phyloP scores from a whole-genome alignment of 1,140 invertebrate species.

The Oscheius sp. region DNA sequence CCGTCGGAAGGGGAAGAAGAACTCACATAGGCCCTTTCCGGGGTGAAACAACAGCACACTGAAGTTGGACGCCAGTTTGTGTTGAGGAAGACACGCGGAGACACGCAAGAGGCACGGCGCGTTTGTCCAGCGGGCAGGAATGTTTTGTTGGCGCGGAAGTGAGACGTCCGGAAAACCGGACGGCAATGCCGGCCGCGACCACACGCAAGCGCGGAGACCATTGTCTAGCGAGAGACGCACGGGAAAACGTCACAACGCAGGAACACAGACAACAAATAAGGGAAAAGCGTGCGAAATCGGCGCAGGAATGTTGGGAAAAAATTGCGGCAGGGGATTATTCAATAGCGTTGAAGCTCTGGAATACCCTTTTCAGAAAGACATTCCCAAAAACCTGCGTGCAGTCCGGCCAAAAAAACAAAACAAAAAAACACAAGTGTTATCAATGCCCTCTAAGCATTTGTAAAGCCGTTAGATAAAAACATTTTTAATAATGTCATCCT shows the following conservation, averaged over 20 bases:
- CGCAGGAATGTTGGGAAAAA: too few species aligned
- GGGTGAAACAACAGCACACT: conserved; percentile 33
- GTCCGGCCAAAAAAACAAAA: too few species aligned
- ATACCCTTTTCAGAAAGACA: too few species aligned
- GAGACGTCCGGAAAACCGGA: conserved; percentile 10
- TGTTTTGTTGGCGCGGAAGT: conserved; percentile 5
- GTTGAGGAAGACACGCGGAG: not conserved
- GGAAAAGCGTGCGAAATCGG: not conserved
- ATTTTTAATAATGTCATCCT: too few species aligned
- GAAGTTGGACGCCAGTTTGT: conserved; percentile 24
- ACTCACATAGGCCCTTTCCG: conserved; percentile 32
- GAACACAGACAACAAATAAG: not conserved
- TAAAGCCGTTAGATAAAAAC: too few species aligned
- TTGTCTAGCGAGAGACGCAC: conserved; percentile 1
- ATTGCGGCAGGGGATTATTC: too few species aligned
- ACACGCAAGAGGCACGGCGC: not conserved
- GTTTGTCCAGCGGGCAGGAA: conserved; percentile 2
- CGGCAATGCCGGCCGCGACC: not conserved
- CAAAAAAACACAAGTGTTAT: too few species aligned
- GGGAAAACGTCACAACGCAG: conserved; percentile 13
- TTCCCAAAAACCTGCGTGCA: too few species aligned
- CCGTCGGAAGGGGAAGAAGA: too few species aligned
- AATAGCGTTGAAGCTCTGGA: too few species aligned
- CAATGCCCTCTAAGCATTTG: too few species aligned
- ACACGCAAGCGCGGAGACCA: not conserved